These are phyloP conservation scores for Nixonia krombeini DNA, from an alignment of 1,140 invertebrate species.

Conservation along the genomic window DNA sequence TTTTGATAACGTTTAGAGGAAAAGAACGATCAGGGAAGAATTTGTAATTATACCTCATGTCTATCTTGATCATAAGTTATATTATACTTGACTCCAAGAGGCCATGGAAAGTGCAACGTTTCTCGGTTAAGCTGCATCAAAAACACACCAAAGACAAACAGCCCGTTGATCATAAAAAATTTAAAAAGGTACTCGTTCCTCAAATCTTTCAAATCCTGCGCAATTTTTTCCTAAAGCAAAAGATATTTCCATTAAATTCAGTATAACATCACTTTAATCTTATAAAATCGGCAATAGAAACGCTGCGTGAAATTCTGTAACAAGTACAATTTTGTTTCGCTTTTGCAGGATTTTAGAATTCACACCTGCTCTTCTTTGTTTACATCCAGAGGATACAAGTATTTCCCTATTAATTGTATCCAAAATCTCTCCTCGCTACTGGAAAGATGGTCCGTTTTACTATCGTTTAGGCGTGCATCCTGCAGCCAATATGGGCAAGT, in stretches of 20 bases:
- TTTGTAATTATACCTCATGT: slow-evolving; percentile 57
- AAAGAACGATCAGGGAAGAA: too few species aligned
- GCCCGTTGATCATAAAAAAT: slow-evolving; percentile 87
- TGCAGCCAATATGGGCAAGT: slow-evolving; percentile 81
- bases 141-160: slow-evolving; percentile 86
- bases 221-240: slow-evolving; percentile 71
- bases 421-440: slow-evolving; percentile 80
- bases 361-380: slow-evolving; percentile 54
- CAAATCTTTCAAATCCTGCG: slow-evolving; percentile 76
- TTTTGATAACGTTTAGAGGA: too few species aligned
- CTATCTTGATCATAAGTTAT: slow-evolving; percentile 74
- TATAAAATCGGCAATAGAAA: too few species aligned
- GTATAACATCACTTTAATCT: background rate
- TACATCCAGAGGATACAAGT: slow-evolving; percentile 80
- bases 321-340: too few species aligned
- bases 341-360: background rate
- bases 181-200: slow-evolving; percentile 82
- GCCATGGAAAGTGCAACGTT: slow-evolving; percentile 80
- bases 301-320: too few species aligned
- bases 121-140: slow-evolving; percentile 85
- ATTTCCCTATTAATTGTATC: slow-evolving; percentile 80
- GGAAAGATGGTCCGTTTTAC: slow-evolving; percentile 75
- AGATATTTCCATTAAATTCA: slow-evolving; percentile 4
- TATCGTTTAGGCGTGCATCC: slow-evolving; percentile 76
- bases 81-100: slow-evolving; percentile 77